These are phyloP conservation scores for Tetanocera ferruginea DNA, from an alignment of 2,888 invertebrate genomes.

Conservation along the genomic window DNA sequence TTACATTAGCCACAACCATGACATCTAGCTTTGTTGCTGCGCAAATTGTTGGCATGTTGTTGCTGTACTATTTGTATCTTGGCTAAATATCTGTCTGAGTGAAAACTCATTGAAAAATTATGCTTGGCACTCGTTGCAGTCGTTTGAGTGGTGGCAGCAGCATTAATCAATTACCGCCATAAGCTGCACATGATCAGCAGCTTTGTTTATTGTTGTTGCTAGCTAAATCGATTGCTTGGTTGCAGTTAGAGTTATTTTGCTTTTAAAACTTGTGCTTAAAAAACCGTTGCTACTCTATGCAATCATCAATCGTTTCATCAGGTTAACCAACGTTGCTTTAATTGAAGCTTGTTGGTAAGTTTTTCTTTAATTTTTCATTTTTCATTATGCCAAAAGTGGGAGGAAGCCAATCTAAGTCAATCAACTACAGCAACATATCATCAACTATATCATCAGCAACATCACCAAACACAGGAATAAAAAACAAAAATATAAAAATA, in stretches of 20 bases:
- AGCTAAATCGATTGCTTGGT: too few relatives aligned
- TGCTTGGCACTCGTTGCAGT: background rate
- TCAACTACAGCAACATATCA: background rate
- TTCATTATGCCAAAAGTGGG: too few relatives aligned
- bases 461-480: background rate
- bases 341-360: background rate
- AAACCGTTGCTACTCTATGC: too few relatives aligned
- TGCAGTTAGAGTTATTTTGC: too few relatives aligned
- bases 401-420: background rate
- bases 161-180: background rate
- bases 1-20: conserved; percentile 16
- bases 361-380: conserved; percentile 18
- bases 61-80: background rate
- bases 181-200: background rate
- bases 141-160: background rate
- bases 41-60: background rate
- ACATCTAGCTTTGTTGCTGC: background rate
- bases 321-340: too few relatives aligned
- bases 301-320: too few relatives aligned
- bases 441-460: background rate
- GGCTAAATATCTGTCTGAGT: background rate
- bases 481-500: background rate
- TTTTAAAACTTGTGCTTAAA: too few relatives aligned
- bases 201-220: background rate
- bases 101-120: conserved; percentile 10